These are phyloP conservation scores for Pseudorectes ferrugineus DNA, from an alignment of 2,113 vertebrate genomes.

Conservation along the genomic window DNA sequence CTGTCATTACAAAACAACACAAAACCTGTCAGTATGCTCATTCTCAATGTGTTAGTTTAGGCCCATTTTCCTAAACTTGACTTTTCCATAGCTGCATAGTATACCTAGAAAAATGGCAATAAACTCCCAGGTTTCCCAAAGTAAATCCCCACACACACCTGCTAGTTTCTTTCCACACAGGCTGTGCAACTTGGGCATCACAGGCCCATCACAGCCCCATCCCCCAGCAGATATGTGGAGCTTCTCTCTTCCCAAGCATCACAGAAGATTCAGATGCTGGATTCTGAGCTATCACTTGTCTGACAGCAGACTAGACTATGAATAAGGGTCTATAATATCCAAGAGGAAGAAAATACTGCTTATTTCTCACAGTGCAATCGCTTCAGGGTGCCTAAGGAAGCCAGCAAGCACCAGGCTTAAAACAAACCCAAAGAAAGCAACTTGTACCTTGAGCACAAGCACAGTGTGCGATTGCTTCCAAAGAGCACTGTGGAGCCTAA, in stretches of 20 bases:
- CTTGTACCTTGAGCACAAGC: background rate
- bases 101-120: background rate
- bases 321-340: background rate
- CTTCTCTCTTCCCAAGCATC: background rate
- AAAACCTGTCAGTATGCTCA: background rate
- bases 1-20: background rate
- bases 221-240: background rate
- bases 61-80: background rate
- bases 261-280: background rate
- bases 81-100: background rate
- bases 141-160: rapidly evolving
- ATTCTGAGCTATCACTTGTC: background rate
- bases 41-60: background rate
- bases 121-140: background rate
- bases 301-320: background rate
- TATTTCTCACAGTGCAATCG: background rate
- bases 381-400: background rate
- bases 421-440: background rate
- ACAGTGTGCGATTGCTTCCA: background rate
- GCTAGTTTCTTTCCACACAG: background rate
- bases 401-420: background rate
- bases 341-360: background rate
- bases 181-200: background rate
- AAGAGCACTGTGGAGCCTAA: background rate
- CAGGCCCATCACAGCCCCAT: background rate